Conservation (phyloP, 1,140 invertebrate genomes). For the Neuroterus valhalla region DNA sequence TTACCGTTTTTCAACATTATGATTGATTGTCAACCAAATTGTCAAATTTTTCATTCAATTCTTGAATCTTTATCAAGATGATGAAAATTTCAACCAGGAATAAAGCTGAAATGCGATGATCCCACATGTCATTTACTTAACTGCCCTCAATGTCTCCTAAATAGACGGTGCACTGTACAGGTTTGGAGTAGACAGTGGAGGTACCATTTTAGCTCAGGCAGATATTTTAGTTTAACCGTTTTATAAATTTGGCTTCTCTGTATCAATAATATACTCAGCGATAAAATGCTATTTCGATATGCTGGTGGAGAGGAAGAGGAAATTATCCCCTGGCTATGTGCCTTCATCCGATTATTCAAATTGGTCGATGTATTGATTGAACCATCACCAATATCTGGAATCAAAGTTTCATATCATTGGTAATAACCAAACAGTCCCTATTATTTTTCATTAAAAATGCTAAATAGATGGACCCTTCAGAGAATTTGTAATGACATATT, state of each 20-base stretch:
- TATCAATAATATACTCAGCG: neutral
- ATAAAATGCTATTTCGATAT: neutral
- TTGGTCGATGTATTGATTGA: slow-evolving; percentile 6
- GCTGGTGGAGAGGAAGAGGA: neutral
- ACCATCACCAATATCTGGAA: slow-evolving; percentile 4
- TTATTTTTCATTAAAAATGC: slow-evolving; percentile 19
- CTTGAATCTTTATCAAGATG: no score
- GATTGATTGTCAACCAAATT: no score
- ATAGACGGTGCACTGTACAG: no score
- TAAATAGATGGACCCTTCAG: neutral
- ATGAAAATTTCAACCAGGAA: no score
- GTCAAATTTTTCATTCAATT: no score
- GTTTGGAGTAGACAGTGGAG: no score
- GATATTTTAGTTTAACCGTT: neutral
- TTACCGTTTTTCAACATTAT: no score
- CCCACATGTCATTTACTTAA: no score
- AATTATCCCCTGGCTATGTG: slow-evolving; percentile 6
- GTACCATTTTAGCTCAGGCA: no score
- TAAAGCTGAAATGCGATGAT: no score
- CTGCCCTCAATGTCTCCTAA: no score
- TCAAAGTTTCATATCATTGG: slow-evolving; percentile 2
- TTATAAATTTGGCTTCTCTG: neutral
- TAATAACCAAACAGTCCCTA: neutral
- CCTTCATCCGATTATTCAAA: slow-evolving; percentile 1
- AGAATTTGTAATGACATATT: neutral